phyloP scores from a whole-genome alignment of 2,888 invertebrate species.

The Platypus cylindrus region DNA sequence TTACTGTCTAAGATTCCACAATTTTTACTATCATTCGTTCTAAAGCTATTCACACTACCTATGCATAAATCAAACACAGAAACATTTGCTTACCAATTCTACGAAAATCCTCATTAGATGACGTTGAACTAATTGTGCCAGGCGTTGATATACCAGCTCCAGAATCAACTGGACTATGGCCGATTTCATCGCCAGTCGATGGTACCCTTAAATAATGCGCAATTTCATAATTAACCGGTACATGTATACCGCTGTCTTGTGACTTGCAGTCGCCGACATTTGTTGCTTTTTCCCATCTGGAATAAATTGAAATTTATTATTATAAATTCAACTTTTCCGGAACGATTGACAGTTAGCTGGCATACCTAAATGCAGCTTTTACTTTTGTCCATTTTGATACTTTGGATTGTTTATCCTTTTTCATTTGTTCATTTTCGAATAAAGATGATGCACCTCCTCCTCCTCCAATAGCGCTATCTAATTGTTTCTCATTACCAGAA shows the following conservation, averaged over 20 bases:
- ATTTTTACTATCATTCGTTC: too few relatives aligned
- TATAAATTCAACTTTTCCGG: too few relatives aligned
- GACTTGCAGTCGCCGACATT: conserved; percentile 34
- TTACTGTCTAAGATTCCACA: too few relatives aligned
- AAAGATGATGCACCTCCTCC: too few relatives aligned
- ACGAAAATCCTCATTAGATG: conserved; percentile 55
- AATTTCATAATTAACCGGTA: conserved; percentile 39
- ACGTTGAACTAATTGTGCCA: conserved; percentile 56
- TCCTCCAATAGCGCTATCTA: conserved; percentile 11
- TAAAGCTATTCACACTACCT: too few relatives aligned
- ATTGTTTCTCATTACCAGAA: conserved; percentile 40
- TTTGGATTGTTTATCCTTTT: conserved; percentile 37
- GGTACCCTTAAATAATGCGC: conserved; percentile 42
- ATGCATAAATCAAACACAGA: too few relatives aligned
- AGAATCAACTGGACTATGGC: conserved; percentile 44
- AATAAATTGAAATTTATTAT: too few relatives aligned
- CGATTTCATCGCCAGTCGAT: conserved; percentile 32
- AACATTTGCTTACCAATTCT: conserved; percentile 28
- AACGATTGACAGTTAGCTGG: too few relatives aligned
- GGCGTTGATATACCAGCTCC: conserved; percentile 46
- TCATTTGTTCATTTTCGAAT: conserved; percentile 11
- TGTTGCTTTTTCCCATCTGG: conserved; percentile 69
- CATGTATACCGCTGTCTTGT: conserved; percentile 35
- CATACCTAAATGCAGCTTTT: conserved; percentile 72
- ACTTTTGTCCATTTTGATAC: conserved; percentile 83